Conservation (phyloP, 2,797 vertebrate genomes). For the Zenarchopterus dispar region DNA sequence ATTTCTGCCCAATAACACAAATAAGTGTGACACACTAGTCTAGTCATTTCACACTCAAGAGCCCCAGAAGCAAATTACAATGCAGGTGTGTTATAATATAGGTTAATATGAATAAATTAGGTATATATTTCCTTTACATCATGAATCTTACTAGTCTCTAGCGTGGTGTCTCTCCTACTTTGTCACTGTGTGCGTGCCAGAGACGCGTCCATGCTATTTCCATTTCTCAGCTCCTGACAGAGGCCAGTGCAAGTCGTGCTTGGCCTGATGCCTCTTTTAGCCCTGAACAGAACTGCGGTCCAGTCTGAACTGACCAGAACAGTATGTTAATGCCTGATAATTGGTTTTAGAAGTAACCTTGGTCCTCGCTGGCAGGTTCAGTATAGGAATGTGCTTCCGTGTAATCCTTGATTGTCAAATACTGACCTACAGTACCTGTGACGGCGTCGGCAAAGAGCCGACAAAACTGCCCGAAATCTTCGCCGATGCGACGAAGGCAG, state of each 20-base stretch:
- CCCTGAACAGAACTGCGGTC: constrained; percentile 29
- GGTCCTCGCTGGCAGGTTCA: constrained; percentile 62
- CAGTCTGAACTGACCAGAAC: constrained; percentile 17
- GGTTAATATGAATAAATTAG: constrained; percentile 37
- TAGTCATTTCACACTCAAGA: constrained; percentile 33
- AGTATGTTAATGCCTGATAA: constrained; percentile 22
- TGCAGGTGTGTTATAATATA: constrained; percentile 39
- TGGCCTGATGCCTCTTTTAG: constrained; percentile 33
- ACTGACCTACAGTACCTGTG: constrained; percentile 44
- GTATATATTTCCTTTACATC: constrained; percentile 39
- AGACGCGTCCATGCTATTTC: constrained; percentile 24
- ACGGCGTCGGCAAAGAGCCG: constrained; percentile 62
- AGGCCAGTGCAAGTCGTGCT: constrained; percentile 49
- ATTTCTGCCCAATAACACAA: constrained; percentile 30
- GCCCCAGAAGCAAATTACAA: constrained; percentile 48
- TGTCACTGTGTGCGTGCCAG: constrained; percentile 26
- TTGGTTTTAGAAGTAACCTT: constrained; percentile 30
- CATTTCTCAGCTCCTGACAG: constrained; percentile 47
- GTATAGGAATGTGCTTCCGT: constrained; percentile 72
- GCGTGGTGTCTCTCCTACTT: constrained; percentile 24
- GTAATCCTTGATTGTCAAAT: constrained; percentile 79
- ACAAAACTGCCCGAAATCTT: constrained; percentile 41
- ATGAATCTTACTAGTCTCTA: constrained; percentile 31
- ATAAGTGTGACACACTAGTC: constrained; percentile 37
- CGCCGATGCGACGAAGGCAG: constrained; percentile 39